Base-by-base conservation (phyloP, 53 echinoderm and acorn worm species). In the Mesocentrotus franciscanus region DNA sequence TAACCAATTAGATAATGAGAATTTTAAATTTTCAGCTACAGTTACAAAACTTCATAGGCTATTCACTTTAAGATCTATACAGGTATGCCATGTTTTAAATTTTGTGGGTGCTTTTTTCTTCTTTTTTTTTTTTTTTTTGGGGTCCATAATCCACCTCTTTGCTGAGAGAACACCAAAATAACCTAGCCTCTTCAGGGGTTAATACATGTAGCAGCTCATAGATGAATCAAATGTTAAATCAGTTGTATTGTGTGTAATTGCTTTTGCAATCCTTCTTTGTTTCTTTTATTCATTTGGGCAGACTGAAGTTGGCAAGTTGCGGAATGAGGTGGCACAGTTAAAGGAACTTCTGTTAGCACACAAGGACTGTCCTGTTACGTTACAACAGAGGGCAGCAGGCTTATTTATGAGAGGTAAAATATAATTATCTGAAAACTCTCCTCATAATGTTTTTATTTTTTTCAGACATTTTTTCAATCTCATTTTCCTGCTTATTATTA, bases 301-400 rank as follows among this genome's bases (percentile, higher is more conserved):
- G 98, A 96, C 96, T 96, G 98, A 98, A 95, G 97, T 98, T 5
- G 89, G 95, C 17, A 97, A 95, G 56, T 85, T 98, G 61, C 95
- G 96, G 39, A 97, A 98, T 91, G 98, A 98, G 71, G 97, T 98
- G 14, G 98, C 98, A 30, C 97, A 97, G 78, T 85, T 98, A 56
- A 98, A 98, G 90, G 97, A 98, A 91, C 95, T 98, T 2, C 89
- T 98, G 9, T 90, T 98, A 83, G 98, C 98, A 56, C 98, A 98
- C 85, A 98, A 97, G 35, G 97, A 98, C 60, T 98, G 98, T 76
- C 98, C 98, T 11, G 97, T 98, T 85, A 98, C 98, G 27, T 84
- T 97, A 58, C 93, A 95, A 85, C 98, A 98, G 56, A 94, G 95
- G 93, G 93, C 55, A 16, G 93, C 93, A 78, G 93, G 93, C 22